These are phyloP conservation scores for Pipistrellus pipistrellus DNA, from an alignment of 2,797 vertebrate species.

Conservation along the genomic window DNA sequence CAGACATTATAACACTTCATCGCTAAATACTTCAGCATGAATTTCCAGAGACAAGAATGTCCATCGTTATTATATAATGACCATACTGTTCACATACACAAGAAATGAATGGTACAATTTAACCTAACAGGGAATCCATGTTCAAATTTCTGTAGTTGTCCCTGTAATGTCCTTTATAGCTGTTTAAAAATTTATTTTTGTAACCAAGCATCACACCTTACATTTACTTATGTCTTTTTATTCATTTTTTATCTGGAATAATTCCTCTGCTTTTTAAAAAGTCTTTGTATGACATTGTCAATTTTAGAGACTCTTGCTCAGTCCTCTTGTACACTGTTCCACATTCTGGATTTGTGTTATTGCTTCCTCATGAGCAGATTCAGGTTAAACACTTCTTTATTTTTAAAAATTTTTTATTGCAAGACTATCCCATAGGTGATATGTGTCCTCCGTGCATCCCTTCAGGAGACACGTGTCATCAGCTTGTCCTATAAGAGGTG, in stretches of 20 bases:
- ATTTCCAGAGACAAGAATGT: constrained; percentile 31
- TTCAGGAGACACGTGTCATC: not conserved
- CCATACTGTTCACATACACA: not conserved
- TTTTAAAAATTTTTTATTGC: no score
- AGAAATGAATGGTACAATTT: constrained; percentile 8
- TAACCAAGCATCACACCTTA: not conserved
- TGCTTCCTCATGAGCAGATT: constrained; percentile 27
- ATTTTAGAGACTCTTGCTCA: not conserved
- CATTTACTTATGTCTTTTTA: constrained; percentile 16
- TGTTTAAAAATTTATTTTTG: not conserved
- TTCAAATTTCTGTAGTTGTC: not conserved
- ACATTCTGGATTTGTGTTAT: not conserved
- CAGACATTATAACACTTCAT: not conserved
- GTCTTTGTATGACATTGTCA: not conserved
- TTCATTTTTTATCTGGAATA: constrained; percentile 51
- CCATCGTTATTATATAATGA: not conserved
- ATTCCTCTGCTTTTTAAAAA: not conserved
- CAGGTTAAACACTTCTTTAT: not conserved
- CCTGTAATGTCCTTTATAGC: constrained; percentile 30
- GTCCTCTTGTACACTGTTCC: not conserved
- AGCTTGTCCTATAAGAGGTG: not conserved
- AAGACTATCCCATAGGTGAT: not conserved
- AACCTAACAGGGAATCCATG: not conserved
- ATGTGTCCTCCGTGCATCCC: not conserved
- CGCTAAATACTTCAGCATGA: constrained; percentile 3